Evolutionary conservation across 2,888 invertebrate genomes (phyloP).

Genomic region (Athalia circularis): DNA sequence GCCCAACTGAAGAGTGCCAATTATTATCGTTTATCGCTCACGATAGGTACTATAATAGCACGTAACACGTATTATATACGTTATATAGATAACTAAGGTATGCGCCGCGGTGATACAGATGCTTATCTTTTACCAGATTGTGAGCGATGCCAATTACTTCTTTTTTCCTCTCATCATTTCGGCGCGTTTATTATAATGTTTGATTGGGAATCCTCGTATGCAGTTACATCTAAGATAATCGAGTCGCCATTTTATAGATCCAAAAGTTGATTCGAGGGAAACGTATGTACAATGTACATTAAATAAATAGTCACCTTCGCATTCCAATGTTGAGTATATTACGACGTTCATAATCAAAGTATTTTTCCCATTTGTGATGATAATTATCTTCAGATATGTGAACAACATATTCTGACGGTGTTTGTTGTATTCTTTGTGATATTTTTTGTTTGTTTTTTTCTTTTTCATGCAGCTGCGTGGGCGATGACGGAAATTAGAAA

Average conservation of each 20-base stretch:
- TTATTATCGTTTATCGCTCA: conserved; percentile 64
- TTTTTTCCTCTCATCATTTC: neutral
- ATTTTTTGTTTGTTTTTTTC: no score
- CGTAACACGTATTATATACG: conserved; percentile 57
- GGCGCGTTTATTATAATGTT: no score
- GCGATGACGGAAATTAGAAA: conserved; percentile 25
- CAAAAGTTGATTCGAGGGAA: no score
- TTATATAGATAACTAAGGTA: conserved; percentile 63
- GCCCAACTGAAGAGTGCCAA: conserved; percentile 47
- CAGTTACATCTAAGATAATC: no score
- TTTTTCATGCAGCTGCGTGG: neutral
- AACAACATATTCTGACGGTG: conserved; percentile 1
- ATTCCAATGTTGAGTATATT: no score
- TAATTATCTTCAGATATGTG: no score
- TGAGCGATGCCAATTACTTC: conserved; percentile 11
- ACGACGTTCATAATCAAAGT: no score
- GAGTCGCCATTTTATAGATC: no score
- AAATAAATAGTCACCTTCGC: no score
- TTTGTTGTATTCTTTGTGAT: conserved; percentile 2
- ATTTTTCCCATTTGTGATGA: no score
- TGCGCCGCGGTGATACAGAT: conserved; percentile 51
- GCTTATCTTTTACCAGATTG: conserved; percentile 40
- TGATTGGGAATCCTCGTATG: no score
- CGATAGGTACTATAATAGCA: conserved; percentile 48
- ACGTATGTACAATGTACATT: no score